Base-by-base conservation (phyloP, 2,888 invertebrate genomes). In the Rhagonycha lutea region DNA sequence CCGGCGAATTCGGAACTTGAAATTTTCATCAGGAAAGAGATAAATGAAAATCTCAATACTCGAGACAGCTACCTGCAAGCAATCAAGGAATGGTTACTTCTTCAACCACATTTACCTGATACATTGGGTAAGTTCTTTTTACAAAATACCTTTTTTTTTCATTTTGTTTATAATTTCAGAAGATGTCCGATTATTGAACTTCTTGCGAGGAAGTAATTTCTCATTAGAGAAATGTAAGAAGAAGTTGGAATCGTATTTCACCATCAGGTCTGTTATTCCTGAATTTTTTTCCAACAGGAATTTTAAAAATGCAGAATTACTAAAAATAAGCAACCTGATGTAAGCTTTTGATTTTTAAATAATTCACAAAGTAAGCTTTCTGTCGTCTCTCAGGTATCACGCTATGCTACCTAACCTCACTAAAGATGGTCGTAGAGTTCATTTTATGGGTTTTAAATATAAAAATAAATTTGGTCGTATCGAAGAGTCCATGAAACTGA, bases 221-320 rank as follows among this genome's bases (percentile, higher is more conserved):
- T 95, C 95, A 72, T 86, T 96, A 86, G 95, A 96, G 88, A 95
- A 94, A 88, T 93, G 94, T 86, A 96, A 96, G 88, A 91, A 91
- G 84, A 96, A 96, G 87, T 88, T 96, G 84, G 96, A 96, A 87
- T 95, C 95, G 94, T 96, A 95, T 88, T 95, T 95, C 87, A 95
- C 96, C 11, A 94, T 95, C 94, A 90, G 95, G 23, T 91, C 93
- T 7, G 94, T 94, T 0, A 92, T 94, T 32, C 96, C 96, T 0
- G 95, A 96, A 85, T 94, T 96, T 88, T 96, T 95, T 87, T 89
- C 90, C 75, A 92, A 95, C 85, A 91, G 95, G 78, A 95, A 96
- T 84, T 91, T 95, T 78, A 91, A 88, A 11, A 91, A 92, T 67
- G 93, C 93, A 0, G 94, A 95, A 83, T 87, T 95, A 14, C 90